Evolutionary conservation across 30 jellyfish, hydroid and myxozoan genomes (phyloP).

Genomic region (Morbakka virulenta): DNA sequence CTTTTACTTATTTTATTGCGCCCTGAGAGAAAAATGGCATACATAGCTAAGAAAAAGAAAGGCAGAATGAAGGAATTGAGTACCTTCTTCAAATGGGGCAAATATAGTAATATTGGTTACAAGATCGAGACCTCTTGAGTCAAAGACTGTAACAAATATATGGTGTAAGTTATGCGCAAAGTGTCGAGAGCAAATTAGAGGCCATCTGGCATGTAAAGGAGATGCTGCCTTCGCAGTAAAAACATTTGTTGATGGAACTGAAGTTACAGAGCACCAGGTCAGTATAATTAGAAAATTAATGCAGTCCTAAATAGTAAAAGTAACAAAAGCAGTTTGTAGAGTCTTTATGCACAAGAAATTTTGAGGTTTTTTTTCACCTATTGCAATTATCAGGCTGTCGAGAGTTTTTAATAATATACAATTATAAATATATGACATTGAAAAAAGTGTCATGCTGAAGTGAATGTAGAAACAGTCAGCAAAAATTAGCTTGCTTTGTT

Average conservation of each 20-base stretch:
- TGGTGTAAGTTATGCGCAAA: neutral
- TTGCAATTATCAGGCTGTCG: too few relatives aligned
- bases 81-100: neutral
- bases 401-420: too few relatives aligned
- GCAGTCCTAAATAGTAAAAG: neutral
- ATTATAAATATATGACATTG: too few relatives aligned
- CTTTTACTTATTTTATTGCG: too few relatives aligned
- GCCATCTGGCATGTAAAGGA: neutral
- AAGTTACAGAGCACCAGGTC: neutral
- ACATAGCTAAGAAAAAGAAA: neutral
- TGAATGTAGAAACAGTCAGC: too few relatives aligned
- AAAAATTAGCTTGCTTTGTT: too few relatives aligned
- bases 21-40: neutral
- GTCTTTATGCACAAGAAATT: too few relatives aligned
- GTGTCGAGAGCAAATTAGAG: neutral
- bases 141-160: neutral
- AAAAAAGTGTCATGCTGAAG: too few relatives aligned
- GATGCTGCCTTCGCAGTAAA: neutral
- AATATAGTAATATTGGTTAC: neutral
- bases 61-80: neutral
- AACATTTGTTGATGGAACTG: neutral
- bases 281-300: too few relatives aligned
- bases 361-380: too few relatives aligned
- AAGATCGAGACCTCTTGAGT: neutral
- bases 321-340: neutral